Conservation (phyloP, 53 echinoderm and acorn worm species). For the Paracentrotus lividus region DNA sequence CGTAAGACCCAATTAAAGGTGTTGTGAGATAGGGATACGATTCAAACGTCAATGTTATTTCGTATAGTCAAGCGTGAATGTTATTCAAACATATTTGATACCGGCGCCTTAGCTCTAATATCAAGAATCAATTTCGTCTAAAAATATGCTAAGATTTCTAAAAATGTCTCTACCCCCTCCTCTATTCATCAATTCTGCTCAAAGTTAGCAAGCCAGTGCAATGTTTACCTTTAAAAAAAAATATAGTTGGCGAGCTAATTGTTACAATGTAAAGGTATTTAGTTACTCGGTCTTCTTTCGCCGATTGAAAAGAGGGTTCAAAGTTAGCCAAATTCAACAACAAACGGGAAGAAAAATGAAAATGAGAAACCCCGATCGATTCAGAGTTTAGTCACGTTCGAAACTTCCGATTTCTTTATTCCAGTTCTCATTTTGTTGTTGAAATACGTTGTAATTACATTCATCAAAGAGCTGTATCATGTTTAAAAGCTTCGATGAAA, state of each 20-base stretch:
- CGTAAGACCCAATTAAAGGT: background rate
- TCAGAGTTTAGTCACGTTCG: background rate
- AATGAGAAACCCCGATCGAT: background rate
- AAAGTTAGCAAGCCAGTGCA: no score
- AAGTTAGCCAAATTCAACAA: background rate
- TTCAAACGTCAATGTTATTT: background rate
- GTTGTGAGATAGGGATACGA: background rate
- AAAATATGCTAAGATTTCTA: constrained; percentile 29
- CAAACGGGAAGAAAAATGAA: background rate
- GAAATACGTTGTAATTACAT: constrained; percentile 59
- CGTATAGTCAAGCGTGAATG: constrained; percentile 20
- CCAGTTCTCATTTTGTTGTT: background rate
- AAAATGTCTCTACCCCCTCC: background rate
- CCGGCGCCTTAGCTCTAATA: constrained; percentile 8
- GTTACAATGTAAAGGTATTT: background rate
- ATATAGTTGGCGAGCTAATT: background rate
- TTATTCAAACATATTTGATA: constrained; percentile 42
- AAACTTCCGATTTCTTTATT: constrained; percentile 32
- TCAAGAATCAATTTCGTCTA: background rate
- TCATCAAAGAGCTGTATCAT: constrained; percentile 13
- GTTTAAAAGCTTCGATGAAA: constrained; percentile 15
- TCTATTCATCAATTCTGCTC: background rate
- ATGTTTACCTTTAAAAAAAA: background rate
- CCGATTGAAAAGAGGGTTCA: background rate
- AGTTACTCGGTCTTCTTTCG: constrained; percentile 12